phyloP scores from a whole-genome alignment of 1,140 invertebrate species.

The Lordiphosa mommai region DNA sequence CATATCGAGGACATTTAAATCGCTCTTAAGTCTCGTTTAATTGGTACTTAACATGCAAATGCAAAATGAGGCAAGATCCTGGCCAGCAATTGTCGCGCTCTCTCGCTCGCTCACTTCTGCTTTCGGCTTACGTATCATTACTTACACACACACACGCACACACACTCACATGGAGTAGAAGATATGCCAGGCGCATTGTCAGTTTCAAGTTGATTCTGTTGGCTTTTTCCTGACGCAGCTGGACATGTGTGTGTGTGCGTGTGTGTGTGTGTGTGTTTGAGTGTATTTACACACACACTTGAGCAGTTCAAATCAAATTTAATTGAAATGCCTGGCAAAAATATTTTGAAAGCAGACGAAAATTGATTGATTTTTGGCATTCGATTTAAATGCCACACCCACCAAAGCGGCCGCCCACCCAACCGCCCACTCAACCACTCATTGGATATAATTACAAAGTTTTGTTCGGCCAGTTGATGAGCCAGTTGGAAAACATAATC shows the following conservation, averaged over 20 bases:
- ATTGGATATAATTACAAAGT: slow-evolving; percentile 75
- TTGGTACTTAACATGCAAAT: slow-evolving; percentile 71
- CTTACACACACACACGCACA: neutral
- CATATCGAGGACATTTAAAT: slow-evolving; percentile 58
- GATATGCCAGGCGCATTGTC: too few relatives aligned
- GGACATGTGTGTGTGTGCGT: neutral
- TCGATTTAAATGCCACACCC: slow-evolving; percentile 26
- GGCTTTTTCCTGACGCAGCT: too few relatives aligned
- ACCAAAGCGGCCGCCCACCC: slow-evolving; percentile 4
- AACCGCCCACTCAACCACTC: slow-evolving; percentile 11
- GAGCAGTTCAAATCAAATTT: slow-evolving; percentile 52
- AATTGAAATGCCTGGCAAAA: slow-evolving; percentile 69
- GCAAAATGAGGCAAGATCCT: slow-evolving; percentile 59
- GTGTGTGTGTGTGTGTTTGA: neutral
- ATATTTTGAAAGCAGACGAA: slow-evolving; percentile 51
- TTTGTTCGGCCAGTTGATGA: slow-evolving; percentile 69
- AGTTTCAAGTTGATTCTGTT: too few relatives aligned
- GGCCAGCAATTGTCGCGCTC: slow-evolving; percentile 46
- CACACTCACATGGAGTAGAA: neutral
- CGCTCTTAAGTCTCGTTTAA: slow-evolving; percentile 61
- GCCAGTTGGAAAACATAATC: slow-evolving; percentile 73
- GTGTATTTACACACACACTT: slow-evolving; percentile 6
- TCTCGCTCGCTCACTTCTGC: neutral
- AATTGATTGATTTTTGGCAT: slow-evolving; percentile 70
- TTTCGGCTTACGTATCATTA: neutral